phyloP scores from a whole-genome alignment of 2,888 invertebrate genomes.

The Selenia dentaria region DNA sequence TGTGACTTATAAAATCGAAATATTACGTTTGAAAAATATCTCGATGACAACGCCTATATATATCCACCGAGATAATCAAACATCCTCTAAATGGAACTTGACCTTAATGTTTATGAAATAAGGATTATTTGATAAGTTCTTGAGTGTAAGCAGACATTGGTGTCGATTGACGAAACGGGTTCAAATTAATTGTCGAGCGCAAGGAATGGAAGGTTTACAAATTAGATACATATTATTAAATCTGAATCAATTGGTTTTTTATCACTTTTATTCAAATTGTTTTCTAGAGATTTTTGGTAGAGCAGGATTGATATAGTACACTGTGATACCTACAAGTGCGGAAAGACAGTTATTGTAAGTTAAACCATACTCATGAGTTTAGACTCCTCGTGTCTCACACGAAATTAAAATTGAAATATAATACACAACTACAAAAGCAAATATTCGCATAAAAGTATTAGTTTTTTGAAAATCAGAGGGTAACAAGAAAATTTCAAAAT shows the following conservation, averaged over 20 bases:
- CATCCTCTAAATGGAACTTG: slow-evolving; percentile 18
- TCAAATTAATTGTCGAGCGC: slow-evolving; percentile 70
- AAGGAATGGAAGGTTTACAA: slow-evolving; percentile 68
- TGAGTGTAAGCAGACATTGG: slow-evolving; percentile 22
- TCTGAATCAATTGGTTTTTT: slow-evolving; percentile 52
- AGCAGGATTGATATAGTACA: too few species aligned
- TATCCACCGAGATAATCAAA: slow-evolving; percentile 34
- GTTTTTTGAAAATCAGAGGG: too few species aligned
- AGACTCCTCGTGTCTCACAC: too few species aligned
- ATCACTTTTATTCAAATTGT: slow-evolving; percentile 47
- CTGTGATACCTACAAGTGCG: too few species aligned
- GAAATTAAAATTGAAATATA: too few species aligned
- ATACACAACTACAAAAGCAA: too few species aligned
- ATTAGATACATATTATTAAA: slow-evolving; percentile 75
- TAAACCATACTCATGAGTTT: too few species aligned
- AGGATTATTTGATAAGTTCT: slow-evolving; percentile 1
- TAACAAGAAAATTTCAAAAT: too few species aligned
- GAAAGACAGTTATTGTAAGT: too few species aligned
- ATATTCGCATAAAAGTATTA: too few species aligned
- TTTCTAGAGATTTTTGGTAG: slow-evolving; percentile 31
- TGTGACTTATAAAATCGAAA: slow-evolving; percentile 66
- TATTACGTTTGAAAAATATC: slow-evolving; percentile 71
- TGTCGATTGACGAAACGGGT: slow-evolving; percentile 63
- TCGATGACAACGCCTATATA: slow-evolving; percentile 63
- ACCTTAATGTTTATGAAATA: slow-evolving; percentile 21